Base-by-base conservation (phyloP, 2,888 invertebrate species). In the Agrenia bidenticulata region DNA sequence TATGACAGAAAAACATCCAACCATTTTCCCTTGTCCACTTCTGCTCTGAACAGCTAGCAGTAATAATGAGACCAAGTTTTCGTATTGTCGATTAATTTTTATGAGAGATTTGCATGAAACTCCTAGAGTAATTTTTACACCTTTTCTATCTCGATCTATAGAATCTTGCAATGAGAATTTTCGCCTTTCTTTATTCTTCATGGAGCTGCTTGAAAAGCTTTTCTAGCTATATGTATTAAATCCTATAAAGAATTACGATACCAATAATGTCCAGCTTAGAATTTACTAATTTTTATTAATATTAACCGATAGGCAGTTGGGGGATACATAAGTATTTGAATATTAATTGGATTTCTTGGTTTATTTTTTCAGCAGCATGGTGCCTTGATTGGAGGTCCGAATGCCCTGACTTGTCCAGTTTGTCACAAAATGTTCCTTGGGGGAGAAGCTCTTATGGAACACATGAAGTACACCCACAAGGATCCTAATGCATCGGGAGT, bases 391-490 rank as follows among this genome's bases (percentile, higher is more conserved):
- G 92, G 93, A 78, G 93, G 93, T 78, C 92, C 93, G 74, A 90
- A 92, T 79, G 92, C 93, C 73, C 91, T 92, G 69, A 90, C 92
- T 76, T 94, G 94, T 82, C 93, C 94, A 59, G 87, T 94, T 78
- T 94, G 94, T 84, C 93, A 94, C 85, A 76, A 91, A 91, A 21
- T 55, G 17, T 92, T 93, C 83, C 87, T 93, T 15, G 79, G 92
- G 92, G 91, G 91, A 74, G 94, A 94, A 82, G 91, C 92, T 64
- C 86, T 94, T 69, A 92, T 94, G 85, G 94, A 94, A 82, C 94
- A 94, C 81, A 94, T 94, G 94, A 94, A 94, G 83, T 90, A 91
- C 80, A 90, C 91, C 61, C 94, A 94, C 83, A 94, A 94, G 85
- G 94, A 94, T 79, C 93, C 92, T 42, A 90, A 90, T 81, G 89